Evolutionary conservation across 1,140 invertebrate genomes (phyloP).

Genomic region (Myzus persicae): DNA sequence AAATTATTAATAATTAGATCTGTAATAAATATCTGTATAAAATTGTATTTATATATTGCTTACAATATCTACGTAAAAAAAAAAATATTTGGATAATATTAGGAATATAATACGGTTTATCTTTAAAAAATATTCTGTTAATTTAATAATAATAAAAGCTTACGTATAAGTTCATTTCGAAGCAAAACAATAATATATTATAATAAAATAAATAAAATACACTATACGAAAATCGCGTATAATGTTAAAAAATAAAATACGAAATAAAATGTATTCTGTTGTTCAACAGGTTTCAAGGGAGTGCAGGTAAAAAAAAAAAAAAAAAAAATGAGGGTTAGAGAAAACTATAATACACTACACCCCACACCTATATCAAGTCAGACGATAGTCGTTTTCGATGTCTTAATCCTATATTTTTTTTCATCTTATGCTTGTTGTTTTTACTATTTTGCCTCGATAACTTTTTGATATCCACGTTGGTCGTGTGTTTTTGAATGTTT

Average conservation of each 20-base stretch:
- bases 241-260: not conserved
- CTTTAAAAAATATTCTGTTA: not conserved
- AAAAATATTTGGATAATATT: not conserved
- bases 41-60: not conserved
- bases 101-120: no score
- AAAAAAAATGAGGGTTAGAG: no score
- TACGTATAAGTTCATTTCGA: no score
- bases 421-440: not conserved
- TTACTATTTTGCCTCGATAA: not conserved
- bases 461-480: not conserved
- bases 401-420: not conserved
- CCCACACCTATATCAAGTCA: not conserved
- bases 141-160: not conserved
- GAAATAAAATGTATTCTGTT: not conserved
- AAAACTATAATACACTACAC: not conserved
- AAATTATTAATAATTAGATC: not conserved
- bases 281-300: not conserved
- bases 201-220: no score
- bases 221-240: no score
- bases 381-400: not conserved
- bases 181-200: no score
- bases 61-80: no score
- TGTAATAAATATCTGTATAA: not conserved
- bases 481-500: constrained; percentile 45
- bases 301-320: not conserved